Conservation (phyloP, 2,888 invertebrate species). For the Eupithecia abbreviata region DNA sequence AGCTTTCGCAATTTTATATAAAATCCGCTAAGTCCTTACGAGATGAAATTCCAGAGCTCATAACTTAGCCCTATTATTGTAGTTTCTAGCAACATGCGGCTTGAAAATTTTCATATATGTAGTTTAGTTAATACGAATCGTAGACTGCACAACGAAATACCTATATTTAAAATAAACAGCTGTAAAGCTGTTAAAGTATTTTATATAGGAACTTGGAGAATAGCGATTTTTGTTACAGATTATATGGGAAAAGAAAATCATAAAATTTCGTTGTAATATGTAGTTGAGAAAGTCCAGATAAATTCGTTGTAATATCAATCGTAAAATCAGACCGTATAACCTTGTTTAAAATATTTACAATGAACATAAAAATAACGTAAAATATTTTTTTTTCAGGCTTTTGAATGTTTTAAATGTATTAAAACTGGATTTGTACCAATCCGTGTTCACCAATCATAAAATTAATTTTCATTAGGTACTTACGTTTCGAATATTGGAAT, state of each 20-base stretch:
- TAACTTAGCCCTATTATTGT: slow-evolving; percentile 10
- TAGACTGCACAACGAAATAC: no score
- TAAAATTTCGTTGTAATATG: neutral
- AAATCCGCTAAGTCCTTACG: slow-evolving; percentile 21
- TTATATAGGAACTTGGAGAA: no score
- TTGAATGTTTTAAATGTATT: neutral
- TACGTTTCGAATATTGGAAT: neutral
- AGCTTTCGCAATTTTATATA: slow-evolving; percentile 22
- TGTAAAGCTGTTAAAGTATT: no score
- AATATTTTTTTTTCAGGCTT: neutral
- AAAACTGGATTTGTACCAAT: neutral
- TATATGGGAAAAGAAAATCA: neutral
- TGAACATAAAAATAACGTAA: neutral
- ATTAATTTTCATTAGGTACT: neutral
- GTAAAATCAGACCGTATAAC: neutral
- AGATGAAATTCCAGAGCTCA: slow-evolving; percentile 13
- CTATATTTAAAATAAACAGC: neutral
- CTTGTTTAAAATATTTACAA: neutral
- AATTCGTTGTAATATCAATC: neutral
- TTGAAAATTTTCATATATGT: neutral
- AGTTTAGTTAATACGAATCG: neutral
- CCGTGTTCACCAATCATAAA: neutral
- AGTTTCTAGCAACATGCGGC: neutral
- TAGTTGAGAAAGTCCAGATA: neutral
- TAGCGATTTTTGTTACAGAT: neutral